Conservation (phyloP, 2,113 vertebrate genomes). For the Manacus vitellinus region DNA sequence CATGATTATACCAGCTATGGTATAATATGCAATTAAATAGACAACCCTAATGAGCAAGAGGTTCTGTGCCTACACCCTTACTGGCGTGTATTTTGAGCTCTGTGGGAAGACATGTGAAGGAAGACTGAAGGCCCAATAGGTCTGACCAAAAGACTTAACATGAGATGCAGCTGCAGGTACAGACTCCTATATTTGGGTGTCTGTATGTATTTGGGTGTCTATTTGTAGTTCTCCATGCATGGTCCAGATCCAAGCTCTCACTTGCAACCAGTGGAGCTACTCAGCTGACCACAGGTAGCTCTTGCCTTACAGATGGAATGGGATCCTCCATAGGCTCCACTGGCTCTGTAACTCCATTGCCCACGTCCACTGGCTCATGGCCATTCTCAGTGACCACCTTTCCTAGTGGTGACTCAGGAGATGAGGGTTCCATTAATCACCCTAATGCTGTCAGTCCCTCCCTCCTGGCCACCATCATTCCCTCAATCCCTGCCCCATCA, state of each 20-base stretch:
- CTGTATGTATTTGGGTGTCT: neutral
- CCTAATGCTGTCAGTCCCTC: neutral
- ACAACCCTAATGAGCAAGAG: neutral
- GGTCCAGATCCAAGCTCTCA: neutral
- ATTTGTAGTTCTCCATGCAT: neutral
- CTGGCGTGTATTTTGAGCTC: neutral
- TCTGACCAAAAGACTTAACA: neutral
- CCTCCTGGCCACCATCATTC: neutral
- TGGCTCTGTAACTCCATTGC: neutral
- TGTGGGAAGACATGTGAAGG: neutral
- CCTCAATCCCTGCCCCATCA: neutral
- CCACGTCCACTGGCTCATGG: rapidly evolving
- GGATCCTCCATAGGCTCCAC: rapidly evolving
- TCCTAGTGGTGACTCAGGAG: neutral
- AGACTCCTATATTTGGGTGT: neutral
- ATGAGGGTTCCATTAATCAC: neutral
- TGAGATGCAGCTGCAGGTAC: neutral
- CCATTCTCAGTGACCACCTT: neutral
- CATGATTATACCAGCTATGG: neutral
- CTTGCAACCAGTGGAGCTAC: neutral
- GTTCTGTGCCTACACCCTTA: neutral
- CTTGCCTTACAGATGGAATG: neutral
- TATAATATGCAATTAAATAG: neutral
- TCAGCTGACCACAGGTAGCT: neutral
- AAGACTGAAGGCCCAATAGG: neutral